Conservation (phyloP, 2,113 vertebrate species). For the Clarias batrachus region DNA sequence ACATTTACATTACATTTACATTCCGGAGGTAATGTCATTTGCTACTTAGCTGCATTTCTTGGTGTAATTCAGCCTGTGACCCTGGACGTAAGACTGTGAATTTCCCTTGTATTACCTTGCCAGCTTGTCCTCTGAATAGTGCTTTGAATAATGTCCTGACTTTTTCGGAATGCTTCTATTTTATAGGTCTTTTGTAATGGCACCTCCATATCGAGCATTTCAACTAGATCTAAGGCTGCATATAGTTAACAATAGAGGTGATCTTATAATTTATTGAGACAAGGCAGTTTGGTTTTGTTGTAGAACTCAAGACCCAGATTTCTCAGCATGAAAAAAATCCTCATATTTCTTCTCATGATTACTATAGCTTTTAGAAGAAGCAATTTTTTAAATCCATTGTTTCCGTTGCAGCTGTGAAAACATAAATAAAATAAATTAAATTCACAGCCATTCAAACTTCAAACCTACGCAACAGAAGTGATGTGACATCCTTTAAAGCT, state of each 20-base stretch:
- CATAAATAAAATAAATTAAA: constrained; percentile 8
- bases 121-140: neutral
- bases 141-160: neutral
- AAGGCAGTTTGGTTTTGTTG: neutral
- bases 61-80: no score
- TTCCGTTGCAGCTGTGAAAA: neutral
- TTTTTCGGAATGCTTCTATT: neutral
- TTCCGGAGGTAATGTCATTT: no score
- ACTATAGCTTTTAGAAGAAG: neutral
- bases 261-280: neutral
- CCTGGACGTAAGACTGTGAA: neutral
- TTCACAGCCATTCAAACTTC: neutral
- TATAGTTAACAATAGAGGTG: neutral
- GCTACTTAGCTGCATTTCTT: no score
- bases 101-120: neutral
- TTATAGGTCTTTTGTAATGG: neutral
- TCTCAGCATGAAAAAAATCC: neutral
- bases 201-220: neutral
- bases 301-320: neutral
- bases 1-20: no score
- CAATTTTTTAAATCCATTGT: constrained; percentile 8
- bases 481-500: constrained; percentile 34
- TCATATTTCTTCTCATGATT: neutral
- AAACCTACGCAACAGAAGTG: constrained; percentile 23
- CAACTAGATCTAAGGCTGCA: neutral